phyloP scores from a whole-genome alignment of 2,888 invertebrate species.

The Agonum fuliginosum region DNA sequence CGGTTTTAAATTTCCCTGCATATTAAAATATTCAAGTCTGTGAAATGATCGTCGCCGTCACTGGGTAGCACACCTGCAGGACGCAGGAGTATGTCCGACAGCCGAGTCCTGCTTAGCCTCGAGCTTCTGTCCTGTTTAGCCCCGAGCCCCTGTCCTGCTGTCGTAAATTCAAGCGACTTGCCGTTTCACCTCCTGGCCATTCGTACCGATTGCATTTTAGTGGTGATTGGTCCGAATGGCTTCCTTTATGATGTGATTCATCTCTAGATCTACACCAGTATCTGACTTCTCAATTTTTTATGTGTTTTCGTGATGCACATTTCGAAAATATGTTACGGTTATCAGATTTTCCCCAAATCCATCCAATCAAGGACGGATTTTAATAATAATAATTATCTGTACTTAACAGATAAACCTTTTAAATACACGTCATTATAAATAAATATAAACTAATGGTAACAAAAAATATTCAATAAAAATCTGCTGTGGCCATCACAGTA shows the following conservation, averaged over 20 bases:
- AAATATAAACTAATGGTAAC: too few relatives aligned
- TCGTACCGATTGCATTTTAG: slow-evolving; percentile 17
- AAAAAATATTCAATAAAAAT: too few relatives aligned
- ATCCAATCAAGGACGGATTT: too few relatives aligned
- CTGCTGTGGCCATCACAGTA: too few relatives aligned
- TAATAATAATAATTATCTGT: too few relatives aligned
- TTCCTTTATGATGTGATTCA: background rate
- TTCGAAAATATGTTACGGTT: background rate
- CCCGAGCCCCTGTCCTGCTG: background rate
- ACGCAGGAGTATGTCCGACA: background rate
- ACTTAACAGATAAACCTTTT: too few relatives aligned
- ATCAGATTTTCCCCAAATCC: background rate
- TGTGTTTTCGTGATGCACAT: background rate
- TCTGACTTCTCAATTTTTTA: background rate
- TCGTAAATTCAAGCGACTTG: slow-evolving; percentile 3
- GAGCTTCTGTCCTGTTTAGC: too few relatives aligned
- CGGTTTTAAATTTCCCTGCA: too few relatives aligned
- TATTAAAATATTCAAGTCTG: too few relatives aligned
- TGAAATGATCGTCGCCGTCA: too few relatives aligned
- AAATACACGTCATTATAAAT: too few relatives aligned
- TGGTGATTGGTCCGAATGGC: background rate
- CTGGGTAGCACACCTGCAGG: too few relatives aligned
- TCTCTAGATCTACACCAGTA: background rate
- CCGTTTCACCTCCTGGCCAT: slow-evolving; percentile 5
- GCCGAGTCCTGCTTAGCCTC: background rate